A percentile compares a stretch with the other conserved stretches of the same genome.
These are phyloP conservation scores for Ptychoptera albimana DNA, from an alignment of 2,888 invertebrate species.

Conservation along the genomic window DNA sequence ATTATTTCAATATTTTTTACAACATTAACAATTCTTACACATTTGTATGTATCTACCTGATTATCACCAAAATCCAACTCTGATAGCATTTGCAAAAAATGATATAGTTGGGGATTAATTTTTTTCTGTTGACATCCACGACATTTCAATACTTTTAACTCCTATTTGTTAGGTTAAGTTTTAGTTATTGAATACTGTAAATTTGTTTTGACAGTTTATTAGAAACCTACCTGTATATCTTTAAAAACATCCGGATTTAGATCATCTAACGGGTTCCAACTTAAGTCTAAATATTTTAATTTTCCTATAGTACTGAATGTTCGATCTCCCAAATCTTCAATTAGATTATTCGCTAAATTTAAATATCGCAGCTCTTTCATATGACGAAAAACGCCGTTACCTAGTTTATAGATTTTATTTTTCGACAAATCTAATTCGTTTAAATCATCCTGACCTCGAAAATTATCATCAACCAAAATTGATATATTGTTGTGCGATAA, in stretches of 20 bases:
- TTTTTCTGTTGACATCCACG: slow-evolving; percentile 53
- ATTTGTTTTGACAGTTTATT: neutral
- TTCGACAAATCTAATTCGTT: slow-evolving; percentile 54
- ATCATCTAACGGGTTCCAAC: slow-evolving; percentile 56
- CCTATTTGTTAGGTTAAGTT: slow-evolving; percentile 33
- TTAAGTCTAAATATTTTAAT: slow-evolving; percentile 53
- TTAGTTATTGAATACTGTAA: neutral
- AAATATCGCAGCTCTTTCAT: slow-evolving; percentile 33
- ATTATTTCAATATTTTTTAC: slow-evolving; percentile 3
- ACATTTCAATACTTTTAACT: slow-evolving; percentile 53
- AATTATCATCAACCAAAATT: slow-evolving; percentile 51
- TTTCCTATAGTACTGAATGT: slow-evolving; percentile 59
- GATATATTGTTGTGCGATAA: slow-evolving; percentile 59
- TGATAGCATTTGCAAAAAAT: slow-evolving; percentile 52
- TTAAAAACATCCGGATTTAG: slow-evolving; percentile 65
- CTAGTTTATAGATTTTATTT: slow-evolving; percentile 57
- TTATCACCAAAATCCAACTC: slow-evolving; percentile 65
- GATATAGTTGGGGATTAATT: slow-evolving; percentile 65
- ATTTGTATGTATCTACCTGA: slow-evolving; percentile 26
- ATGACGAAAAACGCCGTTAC: slow-evolving; percentile 59
- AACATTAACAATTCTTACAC: neutral
- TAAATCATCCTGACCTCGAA: slow-evolving; percentile 58
- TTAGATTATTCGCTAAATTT: slow-evolving; percentile 48
- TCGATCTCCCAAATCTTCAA: slow-evolving; percentile 50
- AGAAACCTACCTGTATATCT: slow-evolving; percentile 41